Conservation (phyloP, 2,888 invertebrate species). For the Sarcophaga subvicina region DNA sequence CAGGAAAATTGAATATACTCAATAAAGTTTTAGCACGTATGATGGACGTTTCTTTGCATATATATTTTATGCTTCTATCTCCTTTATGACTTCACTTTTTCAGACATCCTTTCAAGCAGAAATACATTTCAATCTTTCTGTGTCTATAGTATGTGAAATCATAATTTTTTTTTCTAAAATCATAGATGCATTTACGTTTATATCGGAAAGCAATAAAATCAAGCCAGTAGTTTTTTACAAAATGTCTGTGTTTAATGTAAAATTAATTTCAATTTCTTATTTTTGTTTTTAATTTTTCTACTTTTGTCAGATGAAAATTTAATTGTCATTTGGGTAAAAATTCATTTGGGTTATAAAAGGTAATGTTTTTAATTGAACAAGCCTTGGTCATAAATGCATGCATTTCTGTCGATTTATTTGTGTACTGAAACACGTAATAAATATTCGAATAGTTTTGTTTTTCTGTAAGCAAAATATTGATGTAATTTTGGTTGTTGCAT, state of each 20-base stretch:
- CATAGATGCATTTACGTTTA: no score
- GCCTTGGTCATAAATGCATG: background rate
- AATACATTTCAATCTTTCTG: constrained; percentile 27
- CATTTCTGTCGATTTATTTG: background rate
- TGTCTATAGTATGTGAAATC: background rate
- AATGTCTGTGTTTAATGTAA: background rate
- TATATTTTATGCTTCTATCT: background rate
- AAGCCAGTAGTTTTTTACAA: background rate
- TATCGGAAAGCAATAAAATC: background rate
- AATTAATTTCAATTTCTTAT: background rate
- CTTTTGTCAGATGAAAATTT: background rate
- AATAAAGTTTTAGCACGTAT: constrained; percentile 72
- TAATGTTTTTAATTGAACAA: constrained; percentile 31
- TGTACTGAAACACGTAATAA: background rate
- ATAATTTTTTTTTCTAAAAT: background rate
- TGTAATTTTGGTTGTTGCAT: no score
- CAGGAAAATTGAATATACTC: constrained; percentile 71
- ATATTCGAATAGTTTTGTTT: no score
- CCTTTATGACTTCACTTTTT: background rate
- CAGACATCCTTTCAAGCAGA: constrained; percentile 5
- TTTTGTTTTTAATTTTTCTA: background rate
- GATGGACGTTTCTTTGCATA: constrained; percentile 49
- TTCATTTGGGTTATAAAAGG: background rate
- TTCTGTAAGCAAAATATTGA: no score
- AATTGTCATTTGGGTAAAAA: constrained; percentile 30